Evolutionary conservation across 1,140 invertebrate genomes (phyloP).

Genomic region (Drosophila oshimai): DNA sequence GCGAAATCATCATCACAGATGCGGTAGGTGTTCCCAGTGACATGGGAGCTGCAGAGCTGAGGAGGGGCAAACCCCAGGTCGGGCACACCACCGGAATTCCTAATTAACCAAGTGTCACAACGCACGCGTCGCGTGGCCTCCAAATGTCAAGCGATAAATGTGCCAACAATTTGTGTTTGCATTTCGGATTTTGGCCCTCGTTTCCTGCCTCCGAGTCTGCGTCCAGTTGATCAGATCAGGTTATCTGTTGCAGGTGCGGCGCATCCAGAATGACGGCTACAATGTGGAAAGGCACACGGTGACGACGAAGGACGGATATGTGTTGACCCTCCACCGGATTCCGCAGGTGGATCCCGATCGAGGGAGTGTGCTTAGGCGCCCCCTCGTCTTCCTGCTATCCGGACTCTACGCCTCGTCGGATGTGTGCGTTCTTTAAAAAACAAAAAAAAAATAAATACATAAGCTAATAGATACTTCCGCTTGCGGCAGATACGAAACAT

Average conservation of each 20-base stretch:
- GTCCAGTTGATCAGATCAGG: not conserved
- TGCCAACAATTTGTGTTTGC: constrained; percentile 50
- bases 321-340: constrained; percentile 84
- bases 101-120: constrained; percentile 73
- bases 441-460: not conserved
- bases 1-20: constrained; percentile 81
- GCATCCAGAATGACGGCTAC: constrained; percentile 84
- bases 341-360: constrained; percentile 70
- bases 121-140: constrained; percentile 75
- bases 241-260: constrained; percentile 65
- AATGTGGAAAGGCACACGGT: constrained; percentile 84
- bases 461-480: constrained; percentile 8
- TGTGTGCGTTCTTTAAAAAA: constrained; percentile 47
- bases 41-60: not conserved
- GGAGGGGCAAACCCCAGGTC: constrained; percentile 4
- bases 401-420: constrained; percentile 87
- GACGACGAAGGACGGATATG: constrained; percentile 84
- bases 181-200: constrained; percentile 11
- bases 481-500: not conserved
- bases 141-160: constrained; percentile 73
- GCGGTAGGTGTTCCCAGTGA: constrained; percentile 61
- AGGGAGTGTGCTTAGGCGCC: constrained; percentile 85
- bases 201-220: constrained; percentile 12
- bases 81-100: constrained; percentile 51
- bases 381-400: constrained; percentile 86